Evolutionary conservation across 2,888 invertebrate species (phyloP).

Genomic region (Melolontha melolontha): DNA sequence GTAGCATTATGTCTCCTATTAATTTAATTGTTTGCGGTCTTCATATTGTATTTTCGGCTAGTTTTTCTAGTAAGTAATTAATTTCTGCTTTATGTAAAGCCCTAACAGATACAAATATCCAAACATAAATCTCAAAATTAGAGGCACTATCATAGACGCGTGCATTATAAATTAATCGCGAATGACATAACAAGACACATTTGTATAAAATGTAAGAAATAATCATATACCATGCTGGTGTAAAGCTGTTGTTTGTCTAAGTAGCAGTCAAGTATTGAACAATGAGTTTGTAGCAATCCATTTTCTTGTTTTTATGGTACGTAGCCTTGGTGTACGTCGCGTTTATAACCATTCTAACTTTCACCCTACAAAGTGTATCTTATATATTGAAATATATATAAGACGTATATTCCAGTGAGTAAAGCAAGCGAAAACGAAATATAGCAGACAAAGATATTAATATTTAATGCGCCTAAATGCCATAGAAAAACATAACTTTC

Average conservation of each 20-base stretch:
- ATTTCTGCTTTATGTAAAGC: no score
- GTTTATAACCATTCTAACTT: neutral
- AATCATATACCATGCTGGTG: no score
- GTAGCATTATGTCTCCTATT: no score
- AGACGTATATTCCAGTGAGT: neutral
- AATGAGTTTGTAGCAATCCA: conserved; percentile 3
- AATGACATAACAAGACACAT: no score
- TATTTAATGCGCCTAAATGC: conserved; percentile 35
- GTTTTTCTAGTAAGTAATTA: no score
- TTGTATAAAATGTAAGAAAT: no score
- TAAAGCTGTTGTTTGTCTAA: neutral
- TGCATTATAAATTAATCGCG: no score
- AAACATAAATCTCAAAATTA: no score
- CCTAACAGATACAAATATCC: no score
- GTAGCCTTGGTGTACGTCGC: neutral
- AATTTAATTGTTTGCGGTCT: no score
- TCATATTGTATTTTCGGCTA: no score
- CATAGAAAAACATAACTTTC: conserved; percentile 31
- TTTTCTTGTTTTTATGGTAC: conserved; percentile 2
- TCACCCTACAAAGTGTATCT: neutral
- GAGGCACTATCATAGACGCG: no score
- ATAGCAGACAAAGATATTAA: conserved; percentile 16
- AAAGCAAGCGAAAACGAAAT: conserved; percentile 7
- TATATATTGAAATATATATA: neutral
- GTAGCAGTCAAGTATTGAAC: neutral